A percentile compares a stretch with the other conserved stretches of the same genome.
phyloP scores from a whole-genome alignment of 2,888 invertebrate species.

The Julus scandinavius region DNA sequence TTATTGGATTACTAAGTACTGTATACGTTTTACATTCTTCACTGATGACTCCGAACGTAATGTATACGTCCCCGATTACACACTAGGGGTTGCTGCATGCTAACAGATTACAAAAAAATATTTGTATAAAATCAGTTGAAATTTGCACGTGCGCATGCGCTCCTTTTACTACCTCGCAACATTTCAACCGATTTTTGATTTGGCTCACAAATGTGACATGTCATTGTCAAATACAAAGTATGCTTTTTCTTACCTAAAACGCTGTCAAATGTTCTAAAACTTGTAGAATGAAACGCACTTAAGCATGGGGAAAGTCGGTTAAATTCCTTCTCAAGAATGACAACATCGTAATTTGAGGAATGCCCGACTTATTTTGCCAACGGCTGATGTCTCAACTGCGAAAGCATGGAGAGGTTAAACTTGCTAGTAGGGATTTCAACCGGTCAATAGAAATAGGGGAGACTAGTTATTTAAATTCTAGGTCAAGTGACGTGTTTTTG shows the following conservation, averaged over 20 bases:
- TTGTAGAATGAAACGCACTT: not conserved
- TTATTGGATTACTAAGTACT: too few relatives aligned
- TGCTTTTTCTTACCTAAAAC: not conserved
- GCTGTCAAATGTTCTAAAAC: not conserved
- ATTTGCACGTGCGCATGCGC: too few relatives aligned
- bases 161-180: too few relatives aligned
- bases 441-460: not conserved
- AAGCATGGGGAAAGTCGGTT: not conserved
- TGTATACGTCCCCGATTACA: too few relatives aligned
- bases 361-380: not conserved
- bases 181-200: too few relatives aligned
- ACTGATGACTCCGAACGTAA: too few relatives aligned
- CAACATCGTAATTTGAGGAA: not conserved
- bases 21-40: too few relatives aligned
- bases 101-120: too few relatives aligned
- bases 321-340: not conserved
- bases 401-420: not conserved
- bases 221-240: too few relatives aligned
- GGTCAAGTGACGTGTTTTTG: not conserved
- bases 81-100: too few relatives aligned
- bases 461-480: not conserved
- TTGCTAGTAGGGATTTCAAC: not conserved
- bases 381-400: constrained; percentile 5
- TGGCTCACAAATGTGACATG: too few relatives aligned
- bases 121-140: too few relatives aligned